Base-by-base conservation (phyloP, 2,888 invertebrate genomes). In the Xestoiulus laeticollis region DNA sequence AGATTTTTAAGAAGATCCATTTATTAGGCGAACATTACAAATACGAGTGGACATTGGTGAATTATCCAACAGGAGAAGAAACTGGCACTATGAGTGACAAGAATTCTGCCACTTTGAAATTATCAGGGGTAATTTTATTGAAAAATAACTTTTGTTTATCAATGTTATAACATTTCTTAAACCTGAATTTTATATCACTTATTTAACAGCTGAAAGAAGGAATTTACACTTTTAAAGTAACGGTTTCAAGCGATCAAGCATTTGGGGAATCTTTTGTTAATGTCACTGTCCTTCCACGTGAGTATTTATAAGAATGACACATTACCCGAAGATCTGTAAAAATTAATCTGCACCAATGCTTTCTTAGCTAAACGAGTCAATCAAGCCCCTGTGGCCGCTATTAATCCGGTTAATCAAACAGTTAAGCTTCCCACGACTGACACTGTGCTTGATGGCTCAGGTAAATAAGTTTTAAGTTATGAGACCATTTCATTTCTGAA, bases 361-460 rank as follows among this genome's bases (percentile, higher is more conserved):
- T 88, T 53, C 8, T 82, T 90, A 91, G 96, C 96, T 53, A 95
- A 95, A 88, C 93, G 97, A 88, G 95, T 95, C 88, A 98, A 98
- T 92, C 90, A 91, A 87, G 95, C 96, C 0, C 98, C 98, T 0
- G 94, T 95, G 88, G 97, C 97, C 0, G 94, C 97, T 82, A 97
- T 98, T 90, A 96, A 96, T 1, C 98, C 98, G 0, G 94, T 95
- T 3, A 94, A 95, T 59, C 97, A 97, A 92, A 95, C 95, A 12
- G 96, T 99, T 10, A 96, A 97, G 90, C 93, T 97, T 89, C 98
- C 98, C 0, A 98, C 97, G 90, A 96, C 96, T 0, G 96, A 95
- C 83, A 97, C 97, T 0, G 96, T 98, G 43, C 93, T 99, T 43
- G 98, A 98, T 92, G 98, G 93, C 3, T 92, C 95, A 82, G 94